A percentile compares a stretch with the other conserved stretches of the same genome.
Conservation (phyloP, 2,888 invertebrate genomes). For the Cephus spinipes region DNA sequence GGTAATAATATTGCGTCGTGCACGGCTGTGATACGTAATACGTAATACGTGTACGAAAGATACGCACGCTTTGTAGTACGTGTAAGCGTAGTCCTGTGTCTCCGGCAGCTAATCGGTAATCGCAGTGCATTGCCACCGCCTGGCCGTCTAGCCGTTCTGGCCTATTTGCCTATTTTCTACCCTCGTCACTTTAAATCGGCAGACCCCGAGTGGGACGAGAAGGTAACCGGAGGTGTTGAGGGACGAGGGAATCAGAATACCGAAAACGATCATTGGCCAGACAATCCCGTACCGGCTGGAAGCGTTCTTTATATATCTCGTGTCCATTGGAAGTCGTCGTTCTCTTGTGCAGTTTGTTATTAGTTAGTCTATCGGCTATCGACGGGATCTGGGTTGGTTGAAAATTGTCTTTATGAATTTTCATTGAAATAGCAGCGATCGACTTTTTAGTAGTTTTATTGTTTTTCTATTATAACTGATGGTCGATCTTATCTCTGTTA, state of each 20-base stretch:
- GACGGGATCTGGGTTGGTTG: not conserved
- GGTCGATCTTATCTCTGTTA: not conserved
- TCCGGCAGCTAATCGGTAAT: slow-evolving; percentile 49
- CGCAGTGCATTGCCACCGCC: slow-evolving; percentile 52
- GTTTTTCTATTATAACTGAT: not conserved
- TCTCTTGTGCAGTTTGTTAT: not conserved
- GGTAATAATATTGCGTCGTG: not conserved
- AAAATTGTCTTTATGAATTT: not conserved
- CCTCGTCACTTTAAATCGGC: slow-evolving; percentile 28
- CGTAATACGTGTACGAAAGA: not conserved
- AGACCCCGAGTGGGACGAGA: not conserved
- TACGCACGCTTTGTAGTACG: not conserved
- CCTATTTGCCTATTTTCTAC: slow-evolving; percentile 60
- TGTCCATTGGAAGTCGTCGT: not conserved
- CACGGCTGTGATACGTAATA: not conserved
- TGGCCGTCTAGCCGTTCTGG: slow-evolving; percentile 49
- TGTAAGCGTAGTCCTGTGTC: not conserved
- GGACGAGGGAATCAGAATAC: not conserved
- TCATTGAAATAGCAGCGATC: not conserved
- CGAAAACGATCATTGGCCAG: not conserved
- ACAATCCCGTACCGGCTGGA: not conserved
- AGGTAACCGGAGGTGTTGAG: no score
- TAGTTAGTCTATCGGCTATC: not conserved
- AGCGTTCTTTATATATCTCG: not conserved
- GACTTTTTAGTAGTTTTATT: not conserved